Evolutionary conservation across 2,888 invertebrate species (phyloP).

Genomic region (Tipula unca): DNA sequence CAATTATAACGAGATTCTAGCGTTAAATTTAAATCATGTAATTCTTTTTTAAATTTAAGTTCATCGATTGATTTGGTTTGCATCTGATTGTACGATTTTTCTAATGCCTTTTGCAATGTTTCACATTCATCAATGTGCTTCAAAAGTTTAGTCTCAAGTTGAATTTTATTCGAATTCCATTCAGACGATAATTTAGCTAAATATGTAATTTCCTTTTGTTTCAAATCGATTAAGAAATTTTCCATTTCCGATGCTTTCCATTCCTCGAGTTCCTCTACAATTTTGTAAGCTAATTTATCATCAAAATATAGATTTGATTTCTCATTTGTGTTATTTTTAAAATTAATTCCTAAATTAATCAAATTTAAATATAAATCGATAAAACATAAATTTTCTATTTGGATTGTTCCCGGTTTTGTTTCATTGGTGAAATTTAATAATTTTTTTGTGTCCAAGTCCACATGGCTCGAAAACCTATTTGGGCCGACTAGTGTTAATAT

Average conservation of each 20-base stretch:
- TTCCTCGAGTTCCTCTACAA: slow-evolving; percentile 58
- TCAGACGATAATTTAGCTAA: slow-evolving; percentile 47
- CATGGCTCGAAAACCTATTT: slow-evolving; percentile 24
- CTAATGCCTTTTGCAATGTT: slow-evolving; percentile 49
- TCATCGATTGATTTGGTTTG: slow-evolving; percentile 21
- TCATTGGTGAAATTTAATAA: slow-evolving; percentile 25
- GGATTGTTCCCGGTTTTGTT: slow-evolving; percentile 23
- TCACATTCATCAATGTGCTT: slow-evolving; percentile 54
- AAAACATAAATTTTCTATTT: slow-evolving; percentile 26
- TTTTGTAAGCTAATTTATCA: slow-evolving; percentile 43
- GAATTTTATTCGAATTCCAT: slow-evolving; percentile 48
- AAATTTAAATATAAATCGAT: slow-evolving; percentile 26
- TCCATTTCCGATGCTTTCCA: slow-evolving; percentile 65
- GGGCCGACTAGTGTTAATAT: slow-evolving; percentile 27
- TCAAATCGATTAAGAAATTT: slow-evolving; percentile 49
- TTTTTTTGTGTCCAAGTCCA: slow-evolving; percentile 26
- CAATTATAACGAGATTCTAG: slow-evolving; percentile 50
- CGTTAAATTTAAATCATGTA: slow-evolving; percentile 42
- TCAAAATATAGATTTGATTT: slow-evolving; percentile 23
- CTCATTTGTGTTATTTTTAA: slow-evolving; percentile 25
- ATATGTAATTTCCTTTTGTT: slow-evolving; percentile 50
- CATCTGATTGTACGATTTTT: slow-evolving; percentile 30
- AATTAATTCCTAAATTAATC: slow-evolving; percentile 27
- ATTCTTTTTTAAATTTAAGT: slow-evolving; percentile 18
- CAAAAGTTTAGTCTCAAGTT: slow-evolving; percentile 49